phyloP scores from a whole-genome alignment of 2,797 vertebrate genomes.

The Phyllotis vaccarum region DNA sequence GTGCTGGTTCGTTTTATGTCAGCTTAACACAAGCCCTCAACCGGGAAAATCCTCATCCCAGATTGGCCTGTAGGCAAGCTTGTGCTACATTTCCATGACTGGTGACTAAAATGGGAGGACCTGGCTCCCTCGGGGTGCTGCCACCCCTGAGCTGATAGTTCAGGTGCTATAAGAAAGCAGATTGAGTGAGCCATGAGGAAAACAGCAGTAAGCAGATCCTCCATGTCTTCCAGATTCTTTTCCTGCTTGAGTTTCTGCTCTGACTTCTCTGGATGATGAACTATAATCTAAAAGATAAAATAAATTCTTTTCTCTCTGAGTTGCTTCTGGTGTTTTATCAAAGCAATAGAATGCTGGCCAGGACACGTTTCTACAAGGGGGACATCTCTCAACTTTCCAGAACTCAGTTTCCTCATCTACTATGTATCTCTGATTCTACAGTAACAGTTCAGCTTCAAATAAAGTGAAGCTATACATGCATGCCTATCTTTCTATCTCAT shows the following conservation, averaged over 20 bases:
- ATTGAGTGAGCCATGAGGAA: background rate
- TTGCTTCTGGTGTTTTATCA: background rate
- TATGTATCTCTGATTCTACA: background rate
- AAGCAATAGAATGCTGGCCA: too few relatives aligned
- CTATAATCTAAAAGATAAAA: background rate
- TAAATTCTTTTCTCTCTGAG: background rate
- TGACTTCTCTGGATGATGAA: background rate
- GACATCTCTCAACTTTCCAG: background rate
- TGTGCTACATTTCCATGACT: background rate
- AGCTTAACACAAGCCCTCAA: background rate
- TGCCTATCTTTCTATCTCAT: background rate
- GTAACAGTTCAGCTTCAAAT: background rate
- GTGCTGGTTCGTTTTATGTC: background rate
- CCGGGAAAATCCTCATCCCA: background rate
- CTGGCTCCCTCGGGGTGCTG: background rate
- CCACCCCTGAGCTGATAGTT: too few relatives aligned
- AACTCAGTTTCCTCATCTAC: background rate
- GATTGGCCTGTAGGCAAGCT: background rate
- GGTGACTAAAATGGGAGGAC: background rate
- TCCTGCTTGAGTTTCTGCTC: background rate
- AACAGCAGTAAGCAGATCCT: background rate
- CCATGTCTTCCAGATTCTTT: background rate
- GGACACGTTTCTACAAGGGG: background rate
- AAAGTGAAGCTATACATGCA: background rate
- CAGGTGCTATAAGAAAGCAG: background rate